phyloP scores from a whole-genome alignment of 2,113 vertebrate species.

The Grantiella picta region DNA sequence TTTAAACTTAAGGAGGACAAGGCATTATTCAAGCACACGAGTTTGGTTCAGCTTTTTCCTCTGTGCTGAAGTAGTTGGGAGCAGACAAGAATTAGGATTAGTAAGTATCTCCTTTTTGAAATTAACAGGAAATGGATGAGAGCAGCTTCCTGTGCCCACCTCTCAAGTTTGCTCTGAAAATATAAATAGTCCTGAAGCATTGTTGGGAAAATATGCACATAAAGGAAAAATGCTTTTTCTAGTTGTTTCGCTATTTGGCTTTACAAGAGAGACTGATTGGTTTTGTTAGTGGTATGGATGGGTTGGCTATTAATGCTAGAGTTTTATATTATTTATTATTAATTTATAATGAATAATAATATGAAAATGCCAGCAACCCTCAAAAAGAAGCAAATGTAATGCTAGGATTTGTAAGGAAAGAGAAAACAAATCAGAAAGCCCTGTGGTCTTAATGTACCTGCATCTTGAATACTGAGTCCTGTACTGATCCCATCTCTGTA shows the following conservation, averaged over 20 bases:
- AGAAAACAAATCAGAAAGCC: background rate
- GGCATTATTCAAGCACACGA: background rate
- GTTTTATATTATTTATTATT: background rate
- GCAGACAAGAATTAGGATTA: background rate
- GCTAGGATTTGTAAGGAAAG: background rate
- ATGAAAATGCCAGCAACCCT: background rate
- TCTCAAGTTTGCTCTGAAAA: background rate
- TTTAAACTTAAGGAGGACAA: slow-evolving; percentile 26
- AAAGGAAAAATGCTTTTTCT: background rate
- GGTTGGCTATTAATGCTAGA: background rate
- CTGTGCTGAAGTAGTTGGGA: background rate
- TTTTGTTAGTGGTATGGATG: background rate
- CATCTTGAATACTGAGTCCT: background rate
- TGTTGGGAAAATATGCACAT: background rate
- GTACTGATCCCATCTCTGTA: background rate
- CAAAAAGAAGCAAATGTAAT: background rate
- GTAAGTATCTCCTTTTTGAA: background rate
- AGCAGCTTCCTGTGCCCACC: background rate
- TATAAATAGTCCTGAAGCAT: background rate
- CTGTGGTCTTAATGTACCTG: background rate
- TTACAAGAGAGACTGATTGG: background rate
- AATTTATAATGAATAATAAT: background rate
- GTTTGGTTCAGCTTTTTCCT: background rate
- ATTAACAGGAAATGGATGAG: background rate
- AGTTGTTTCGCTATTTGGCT: background rate